Conservation (phyloP, 2,888 invertebrate species). For the Trachelus troglodyta region DNA sequence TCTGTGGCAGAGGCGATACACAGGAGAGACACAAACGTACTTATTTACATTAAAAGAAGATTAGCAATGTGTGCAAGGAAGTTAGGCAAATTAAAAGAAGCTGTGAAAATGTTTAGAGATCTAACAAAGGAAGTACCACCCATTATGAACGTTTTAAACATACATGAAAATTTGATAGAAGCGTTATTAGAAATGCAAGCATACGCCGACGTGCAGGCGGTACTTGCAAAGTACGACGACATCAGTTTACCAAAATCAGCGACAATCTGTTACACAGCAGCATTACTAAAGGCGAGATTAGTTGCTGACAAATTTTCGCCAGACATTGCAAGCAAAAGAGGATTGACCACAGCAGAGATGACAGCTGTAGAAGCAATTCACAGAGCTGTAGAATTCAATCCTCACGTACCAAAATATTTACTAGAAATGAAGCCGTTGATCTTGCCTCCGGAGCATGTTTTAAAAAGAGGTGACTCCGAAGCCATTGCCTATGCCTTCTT, state of each 20-base stretch:
- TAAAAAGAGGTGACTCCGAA: slow-evolving; percentile 96
- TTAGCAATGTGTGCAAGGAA: slow-evolving; percentile 98
- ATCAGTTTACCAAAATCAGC: slow-evolving; percentile 95
- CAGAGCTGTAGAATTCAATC: slow-evolving; percentile 96
- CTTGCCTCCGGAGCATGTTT: slow-evolving; percentile 95
- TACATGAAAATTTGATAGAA: slow-evolving; percentile 97
- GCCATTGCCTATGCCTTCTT: slow-evolving; percentile 97
- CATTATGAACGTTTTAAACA: slow-evolving; percentile 91
- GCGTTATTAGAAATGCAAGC: slow-evolving; percentile 94
- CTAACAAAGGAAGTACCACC: slow-evolving; percentile 96
- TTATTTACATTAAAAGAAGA: slow-evolving; percentile 93
- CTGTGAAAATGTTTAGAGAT: slow-evolving; percentile 96
- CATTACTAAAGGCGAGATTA: slow-evolving; percentile 89
- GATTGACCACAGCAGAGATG: slow-evolving; percentile 88
- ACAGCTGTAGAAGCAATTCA: slow-evolving; percentile 95
- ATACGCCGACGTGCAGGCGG: slow-evolving; percentile 95
- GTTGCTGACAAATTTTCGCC: slow-evolving; percentile 92
- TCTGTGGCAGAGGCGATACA: slow-evolving; percentile 80
- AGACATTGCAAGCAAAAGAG: slow-evolving; percentile 85
- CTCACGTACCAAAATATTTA: slow-evolving; percentile 96
- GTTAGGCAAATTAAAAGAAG: slow-evolving; percentile 92
- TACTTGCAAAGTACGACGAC: slow-evolving; percentile 93
- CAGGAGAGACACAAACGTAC: slow-evolving; percentile 89
- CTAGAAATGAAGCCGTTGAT: slow-evolving; percentile 95
- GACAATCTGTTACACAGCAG: slow-evolving; percentile 94